Percentiles rank a stretch among this genome's conserved stretches.
Conservation (phyloP, 1,140 invertebrate species). For the Argopecten irradians region DNA sequence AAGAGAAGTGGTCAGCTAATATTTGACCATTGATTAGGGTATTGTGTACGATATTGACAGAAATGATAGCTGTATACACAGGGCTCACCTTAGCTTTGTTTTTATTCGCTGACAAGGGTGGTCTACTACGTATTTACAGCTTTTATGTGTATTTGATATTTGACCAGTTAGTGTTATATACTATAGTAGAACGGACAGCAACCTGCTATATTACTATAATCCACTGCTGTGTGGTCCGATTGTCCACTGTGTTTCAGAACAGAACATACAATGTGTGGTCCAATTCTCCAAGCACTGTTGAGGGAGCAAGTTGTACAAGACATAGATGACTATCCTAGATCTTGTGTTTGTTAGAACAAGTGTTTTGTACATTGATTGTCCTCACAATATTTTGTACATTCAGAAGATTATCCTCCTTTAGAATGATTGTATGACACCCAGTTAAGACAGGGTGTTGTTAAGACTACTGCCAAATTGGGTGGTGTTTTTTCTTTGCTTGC, state of each 20-base stretch:
- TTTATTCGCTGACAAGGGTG: not conserved
- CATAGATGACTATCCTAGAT: no score
- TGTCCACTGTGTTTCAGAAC: not conserved
- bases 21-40: constrained; percentile 17
- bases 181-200: not conserved
- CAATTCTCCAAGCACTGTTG: not conserved
- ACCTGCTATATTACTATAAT: not conserved
- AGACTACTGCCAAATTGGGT: no score
- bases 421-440: no score
- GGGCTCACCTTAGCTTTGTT: not conserved
- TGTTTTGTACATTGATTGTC: no score
- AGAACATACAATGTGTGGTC: no score
- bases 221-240: no score
- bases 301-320: no score
- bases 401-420: no score
- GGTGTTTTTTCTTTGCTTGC: no score
- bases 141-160: constrained; percentile 2
- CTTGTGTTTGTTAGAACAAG: no score
- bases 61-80: not conserved
- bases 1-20: not conserved
- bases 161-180: not conserved
- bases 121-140: not conserved
- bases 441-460: no score
- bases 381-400: no score
- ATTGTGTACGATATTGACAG: not conserved